Base-by-base conservation (phyloP, 2,888 invertebrate genomes). In the Plebejus melissa region DNA sequence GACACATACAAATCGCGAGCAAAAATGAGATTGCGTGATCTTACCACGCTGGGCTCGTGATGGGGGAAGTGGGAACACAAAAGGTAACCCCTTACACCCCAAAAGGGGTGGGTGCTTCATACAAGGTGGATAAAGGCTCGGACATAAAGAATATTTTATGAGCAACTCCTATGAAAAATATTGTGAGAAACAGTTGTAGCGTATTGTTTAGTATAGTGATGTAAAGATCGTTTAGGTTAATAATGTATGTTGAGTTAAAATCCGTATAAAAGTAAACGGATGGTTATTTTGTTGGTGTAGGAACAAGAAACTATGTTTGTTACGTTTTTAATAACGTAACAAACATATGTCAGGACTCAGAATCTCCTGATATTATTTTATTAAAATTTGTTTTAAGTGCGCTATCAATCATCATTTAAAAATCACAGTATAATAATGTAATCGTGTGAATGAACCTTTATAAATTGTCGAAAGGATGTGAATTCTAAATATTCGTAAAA, bases 41-140 rank as follows among this genome's bases (percentile, higher is more conserved):
- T 80, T 78, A 76, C 78, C 81, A 80, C 80, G 81, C 80, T 80
- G 82, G 75, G 81, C 80, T 78, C 79, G 79, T 80, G 80, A 83
- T 82, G 80, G 80, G 80, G 79, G 79, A 80, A 79, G 80, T 79
- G 80, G 79, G 79, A 80, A 79, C 79, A 81, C 81, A 81, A 82
- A 82, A 80, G 82, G 79, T 80, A 83, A 83, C 83, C 84, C 84
- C 82, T 84, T 82, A 80, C 81, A 79, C 78, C 78, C 79, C 69
- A 36, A 78, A 78, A 80, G 80, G 79, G 79, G 77, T 74, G 78
- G 76, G 70, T 69, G 77, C 38, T 69, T 46, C 54, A 76, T 28
- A 71, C 71, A 54, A 65, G 65, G 65, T 65, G 65, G 32, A 36
- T 65, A 65, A 65, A 65, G 28, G 9, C 9, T 7, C 28, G 60